phyloP scores from a whole-genome alignment of 2,888 invertebrate genomes.

The Phalera bucephala region DNA sequence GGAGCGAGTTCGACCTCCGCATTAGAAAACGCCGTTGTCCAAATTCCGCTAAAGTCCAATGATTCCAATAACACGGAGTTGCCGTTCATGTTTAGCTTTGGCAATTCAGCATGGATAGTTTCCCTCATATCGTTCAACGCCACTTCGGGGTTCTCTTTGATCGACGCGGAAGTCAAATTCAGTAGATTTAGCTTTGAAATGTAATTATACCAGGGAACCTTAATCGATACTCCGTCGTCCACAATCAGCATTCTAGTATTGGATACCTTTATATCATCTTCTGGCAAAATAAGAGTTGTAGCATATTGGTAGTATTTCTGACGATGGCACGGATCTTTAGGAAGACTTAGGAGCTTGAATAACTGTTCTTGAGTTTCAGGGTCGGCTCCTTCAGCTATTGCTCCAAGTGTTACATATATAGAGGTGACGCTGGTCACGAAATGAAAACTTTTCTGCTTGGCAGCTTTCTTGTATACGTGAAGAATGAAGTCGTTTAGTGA shows the following conservation, averaged over 20 bases:
- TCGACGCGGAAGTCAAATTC: slow-evolving; percentile 7
- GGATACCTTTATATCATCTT: slow-evolving; percentile 6
- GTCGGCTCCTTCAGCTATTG: slow-evolving; percentile 7
- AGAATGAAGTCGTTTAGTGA: slow-evolving; percentile 5
- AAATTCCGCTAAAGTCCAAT: slow-evolving; percentile 16
- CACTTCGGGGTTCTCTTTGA: slow-evolving; percentile 5
- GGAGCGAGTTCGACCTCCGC: slow-evolving; percentile 5
- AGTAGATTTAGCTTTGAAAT: slow-evolving; percentile 9
- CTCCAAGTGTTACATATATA: slow-evolving; percentile 10
- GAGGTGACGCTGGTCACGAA: slow-evolving; percentile 8
- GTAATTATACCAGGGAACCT: slow-evolving; percentile 8
- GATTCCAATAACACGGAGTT: slow-evolving; percentile 10
- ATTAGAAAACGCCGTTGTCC: slow-evolving; percentile 9
- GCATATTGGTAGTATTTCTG: slow-evolving; percentile 11
- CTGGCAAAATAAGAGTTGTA: slow-evolving; percentile 4
- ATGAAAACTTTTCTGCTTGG: slow-evolving; percentile 2
- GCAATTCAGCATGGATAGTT: slow-evolving; percentile 4
- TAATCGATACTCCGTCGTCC: slow-evolving; percentile 7
- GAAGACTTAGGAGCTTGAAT: slow-evolving; percentile 9
- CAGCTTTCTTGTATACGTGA: background rate
- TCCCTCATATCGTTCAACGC: slow-evolving; percentile 10
- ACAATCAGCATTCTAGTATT: slow-evolving; percentile 6
- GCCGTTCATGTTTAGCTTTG: slow-evolving; percentile 13
- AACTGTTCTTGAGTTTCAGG: slow-evolving; percentile 6
- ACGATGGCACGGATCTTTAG: slow-evolving; percentile 8